Percentiles rank a stretch among this genome's conserved stretches.
Evolutionary conservation across 2,113 vertebrate species (phyloP).

Genomic region (Cochlearius cochlearius): DNA sequence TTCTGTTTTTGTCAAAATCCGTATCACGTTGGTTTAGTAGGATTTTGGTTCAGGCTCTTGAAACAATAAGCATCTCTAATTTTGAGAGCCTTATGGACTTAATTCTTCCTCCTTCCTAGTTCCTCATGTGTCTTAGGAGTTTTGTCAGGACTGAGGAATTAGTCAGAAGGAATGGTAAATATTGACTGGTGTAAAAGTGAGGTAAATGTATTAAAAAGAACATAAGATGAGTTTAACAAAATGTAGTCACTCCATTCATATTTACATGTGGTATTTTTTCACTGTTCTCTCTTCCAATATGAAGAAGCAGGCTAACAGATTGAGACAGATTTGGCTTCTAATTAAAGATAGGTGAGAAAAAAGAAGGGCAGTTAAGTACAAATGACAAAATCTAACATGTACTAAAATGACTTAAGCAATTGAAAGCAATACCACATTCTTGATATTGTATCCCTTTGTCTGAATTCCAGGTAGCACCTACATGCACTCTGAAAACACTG

Average conservation of each 20-base stretch:
- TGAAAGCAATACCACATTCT: neutral
- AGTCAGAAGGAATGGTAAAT: neutral
- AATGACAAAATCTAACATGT: neutral
- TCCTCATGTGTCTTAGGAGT: neutral
- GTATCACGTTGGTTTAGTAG: neutral
- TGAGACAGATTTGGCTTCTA: neutral
- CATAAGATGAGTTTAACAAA: neutral
- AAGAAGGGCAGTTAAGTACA: neutral
- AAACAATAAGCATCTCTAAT: conserved; percentile 28
- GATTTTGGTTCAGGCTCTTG: conserved; percentile 41
- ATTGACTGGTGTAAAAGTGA: neutral
- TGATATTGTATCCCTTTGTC: neutral
- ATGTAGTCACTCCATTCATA: neutral
- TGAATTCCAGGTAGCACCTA: neutral
- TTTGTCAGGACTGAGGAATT: neutral
- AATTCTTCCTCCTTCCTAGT: neutral
- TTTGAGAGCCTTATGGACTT: neutral
- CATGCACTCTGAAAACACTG: neutral
- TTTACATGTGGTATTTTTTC: neutral
- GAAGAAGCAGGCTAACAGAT: neutral
- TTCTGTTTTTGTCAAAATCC: neutral
- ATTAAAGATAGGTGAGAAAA: neutral
- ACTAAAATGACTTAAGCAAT: neutral
- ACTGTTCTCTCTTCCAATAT: neutral
- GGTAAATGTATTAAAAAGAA: neutral